Evolutionary conservation across 2,113 vertebrate genomes (phyloP), one percentile per base, ranked within the genome.

Genomic region (Reinhardtius hippoglossoides): DNA sequence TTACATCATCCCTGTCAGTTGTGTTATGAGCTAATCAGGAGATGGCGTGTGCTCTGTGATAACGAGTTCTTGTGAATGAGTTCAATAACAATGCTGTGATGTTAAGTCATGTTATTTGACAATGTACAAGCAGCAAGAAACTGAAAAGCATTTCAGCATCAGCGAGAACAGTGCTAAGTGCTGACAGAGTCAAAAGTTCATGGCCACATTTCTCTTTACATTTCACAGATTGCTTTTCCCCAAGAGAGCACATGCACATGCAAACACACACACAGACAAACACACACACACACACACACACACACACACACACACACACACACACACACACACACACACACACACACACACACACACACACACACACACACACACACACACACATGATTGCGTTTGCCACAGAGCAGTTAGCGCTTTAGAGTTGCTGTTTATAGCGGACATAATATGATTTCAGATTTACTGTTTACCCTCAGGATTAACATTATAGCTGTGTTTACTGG

Each of bases 381-480:
- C 24, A 46, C 63, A 76, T 67, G 65, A 67, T 26, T 31, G 27
- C 10, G 8, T 50, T 42, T 42, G 71, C 58, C 79, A 73, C 27
- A 18, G 74, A 76, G 76, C 42, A 27, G 57, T 62, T 65, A 48
- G 74, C 73, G 68, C 56, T 81, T 67, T 31, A 42, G 20, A 8
- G 21, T 18, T 40, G 55, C 59, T 61, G 79, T 76, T 85, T 57
- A 55, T 57, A 55, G 42, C 50, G 54, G 46, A 52, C 63, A 52
- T 60, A 48, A 65, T 61, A 48, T 81, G 48, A 71, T 86, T 83
- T 61, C 27, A 80, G 64, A 84, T 80, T 37, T 70, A 74, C 71
- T 66, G 78, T 88, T 88, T 80, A 83, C 84, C 58, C 80, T 6
- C 46, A 64, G 84, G 82, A 84, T 88, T 84, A 88, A 73, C 83